These are phyloP conservation scores for Amia ocellicauda DNA, from an alignment of 2,113 vertebrate genomes.

Conservation along the genomic window DNA sequence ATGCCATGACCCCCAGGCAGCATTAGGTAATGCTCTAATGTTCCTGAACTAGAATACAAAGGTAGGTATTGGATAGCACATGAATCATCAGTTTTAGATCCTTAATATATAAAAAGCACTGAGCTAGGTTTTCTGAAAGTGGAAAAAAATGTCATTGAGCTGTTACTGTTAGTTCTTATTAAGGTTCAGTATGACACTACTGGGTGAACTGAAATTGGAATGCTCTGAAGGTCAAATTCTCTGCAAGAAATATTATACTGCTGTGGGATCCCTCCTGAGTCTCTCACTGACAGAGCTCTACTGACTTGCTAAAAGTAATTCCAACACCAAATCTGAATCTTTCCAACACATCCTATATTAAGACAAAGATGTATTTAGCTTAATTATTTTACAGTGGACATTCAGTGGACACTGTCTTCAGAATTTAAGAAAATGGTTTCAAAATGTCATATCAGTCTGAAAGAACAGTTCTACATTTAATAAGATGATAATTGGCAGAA, in stretches of 20 bases:
- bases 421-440: too few relatives aligned
- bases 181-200: slow-evolving; percentile 37
- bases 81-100: slow-evolving; percentile 35
- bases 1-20: slow-evolving; percentile 23
- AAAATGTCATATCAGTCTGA: too few relatives aligned
- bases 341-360: too few relatives aligned
- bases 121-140: slow-evolving; percentile 11
- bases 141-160: slow-evolving; percentile 17
- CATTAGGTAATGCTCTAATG: slow-evolving; percentile 27
- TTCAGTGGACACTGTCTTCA: too few relatives aligned
- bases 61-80: slow-evolving; percentile 20
- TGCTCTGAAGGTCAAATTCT: slow-evolving; percentile 64
- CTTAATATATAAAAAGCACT: slow-evolving; percentile 14
- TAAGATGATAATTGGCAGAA: too few relatives aligned
- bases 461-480: too few relatives aligned
- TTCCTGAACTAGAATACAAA: slow-evolving; percentile 13
- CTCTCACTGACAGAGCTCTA: neutral
- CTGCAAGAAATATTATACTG: slow-evolving; percentile 55
- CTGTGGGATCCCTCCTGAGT: slow-evolving; percentile 7
- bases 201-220: slow-evolving; percentile 46
- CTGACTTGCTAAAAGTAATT: too few relatives aligned
- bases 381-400: too few relatives aligned
- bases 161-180: slow-evolving; percentile 28
- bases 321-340: too few relatives aligned
- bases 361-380: too few relatives aligned